These are phyloP conservation scores for Cordilura impudica DNA, from an alignment of 2,888 invertebrate genomes.

Conservation along the genomic window DNA sequence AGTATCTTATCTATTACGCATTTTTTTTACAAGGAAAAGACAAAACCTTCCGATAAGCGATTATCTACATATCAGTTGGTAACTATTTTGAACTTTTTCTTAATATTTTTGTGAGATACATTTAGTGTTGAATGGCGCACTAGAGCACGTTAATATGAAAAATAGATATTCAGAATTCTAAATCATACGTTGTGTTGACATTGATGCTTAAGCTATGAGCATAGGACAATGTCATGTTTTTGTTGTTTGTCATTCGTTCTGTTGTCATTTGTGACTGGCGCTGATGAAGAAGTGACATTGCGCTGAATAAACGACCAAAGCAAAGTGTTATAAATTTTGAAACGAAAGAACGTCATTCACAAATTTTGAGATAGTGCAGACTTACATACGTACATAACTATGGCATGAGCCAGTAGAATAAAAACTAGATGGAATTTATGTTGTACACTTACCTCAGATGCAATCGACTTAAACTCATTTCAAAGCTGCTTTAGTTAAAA, in stretches of 20 bases:
- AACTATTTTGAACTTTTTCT: not conserved
- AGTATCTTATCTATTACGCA: not conserved
- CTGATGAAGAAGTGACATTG: slow-evolving; percentile 35
- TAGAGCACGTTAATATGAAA: slow-evolving; percentile 3
- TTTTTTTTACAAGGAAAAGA: slow-evolving; percentile 28
- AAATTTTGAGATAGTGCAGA: not conserved
- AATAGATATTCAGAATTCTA: slow-evolving; percentile 41
- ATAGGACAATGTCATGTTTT: slow-evolving; percentile 42
- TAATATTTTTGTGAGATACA: slow-evolving; percentile 19
- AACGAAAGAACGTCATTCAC: not conserved
- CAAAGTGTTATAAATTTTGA: not conserved
- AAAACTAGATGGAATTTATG: no score
- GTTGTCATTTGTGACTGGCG: slow-evolving; percentile 38
- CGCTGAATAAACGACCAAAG: slow-evolving; percentile 8
- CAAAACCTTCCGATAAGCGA: slow-evolving; percentile 25
- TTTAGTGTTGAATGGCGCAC: slow-evolving; percentile 6
- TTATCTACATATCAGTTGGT: slow-evolving; percentile 9
- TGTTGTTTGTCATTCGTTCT: slow-evolving; percentile 34
- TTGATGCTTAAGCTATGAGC: slow-evolving; percentile 49
- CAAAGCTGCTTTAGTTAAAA: no score
- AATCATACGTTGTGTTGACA: slow-evolving; percentile 56
- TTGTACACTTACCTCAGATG: no score
- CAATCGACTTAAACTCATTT: no score
- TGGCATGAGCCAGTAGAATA: no score
- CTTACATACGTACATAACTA: not conserved